Conservation (phyloP, 2,888 invertebrate species). For the Drosophila subsilvestris region DNA sequence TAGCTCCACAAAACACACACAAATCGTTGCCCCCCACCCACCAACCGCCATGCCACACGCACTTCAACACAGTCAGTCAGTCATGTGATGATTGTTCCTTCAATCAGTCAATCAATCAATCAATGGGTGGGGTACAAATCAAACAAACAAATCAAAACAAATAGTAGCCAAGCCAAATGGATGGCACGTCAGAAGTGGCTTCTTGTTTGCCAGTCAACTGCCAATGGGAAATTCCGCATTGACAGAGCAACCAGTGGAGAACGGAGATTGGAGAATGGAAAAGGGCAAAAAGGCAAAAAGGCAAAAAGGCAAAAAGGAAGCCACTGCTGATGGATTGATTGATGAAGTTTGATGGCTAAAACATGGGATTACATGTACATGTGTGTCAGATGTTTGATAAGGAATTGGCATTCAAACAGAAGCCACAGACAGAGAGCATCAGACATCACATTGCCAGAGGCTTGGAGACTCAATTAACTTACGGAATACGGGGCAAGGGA, state of each 20-base stretch:
- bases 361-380: background rate
- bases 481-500: too few relatives aligned
- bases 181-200: slow-evolving; percentile 11
- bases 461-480: too few relatives aligned
- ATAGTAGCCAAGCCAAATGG: slow-evolving; percentile 13
- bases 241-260: too few relatives aligned
- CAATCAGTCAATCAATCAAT: slow-evolving; percentile 24
- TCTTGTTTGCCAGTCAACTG: slow-evolving; percentile 30
- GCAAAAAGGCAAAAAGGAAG: too few relatives aligned
- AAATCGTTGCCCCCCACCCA: too few relatives aligned
- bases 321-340: slow-evolving; percentile 19
- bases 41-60: too few relatives aligned
- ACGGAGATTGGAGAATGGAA: background rate
- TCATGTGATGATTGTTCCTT: slow-evolving; percentile 45
- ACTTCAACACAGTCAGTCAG: slow-evolving; percentile 1
- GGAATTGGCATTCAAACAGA: background rate
- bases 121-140: slow-evolving; percentile 12
- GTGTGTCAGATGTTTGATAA: background rate
- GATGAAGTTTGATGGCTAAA: slow-evolving; percentile 14
- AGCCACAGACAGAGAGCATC: too few relatives aligned
- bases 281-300: too few relatives aligned
- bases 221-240: background rate
- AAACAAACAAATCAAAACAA: slow-evolving; percentile 29
- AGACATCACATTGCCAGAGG: too few relatives aligned
- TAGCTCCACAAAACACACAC: background rate